These are phyloP conservation scores for Chaunax sp. DNA, from an alignment of 2,797 vertebrate species.

Conservation along the genomic window DNA sequence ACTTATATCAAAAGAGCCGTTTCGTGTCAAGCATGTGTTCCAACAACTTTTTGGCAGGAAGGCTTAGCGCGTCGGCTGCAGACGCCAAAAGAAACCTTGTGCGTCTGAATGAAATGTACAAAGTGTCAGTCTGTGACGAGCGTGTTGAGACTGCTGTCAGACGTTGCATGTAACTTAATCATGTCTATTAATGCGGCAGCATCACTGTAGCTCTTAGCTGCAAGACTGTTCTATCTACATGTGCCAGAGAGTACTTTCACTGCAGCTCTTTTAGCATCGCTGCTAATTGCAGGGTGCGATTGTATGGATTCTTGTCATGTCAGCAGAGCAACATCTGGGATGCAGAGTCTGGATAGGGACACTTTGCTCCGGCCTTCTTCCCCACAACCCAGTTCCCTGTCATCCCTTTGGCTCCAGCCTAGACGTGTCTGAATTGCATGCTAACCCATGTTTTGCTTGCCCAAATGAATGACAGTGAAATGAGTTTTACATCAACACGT, in stretches of 20 bases:
- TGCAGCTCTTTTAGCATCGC: conserved; percentile 20
- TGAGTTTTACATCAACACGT: conserved; percentile 25
- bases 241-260: conserved; percentile 14
- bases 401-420: conserved; percentile 12
- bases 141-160: background rate
- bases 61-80: too few relatives aligned
- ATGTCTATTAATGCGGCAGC: conserved; percentile 6
- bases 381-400: conserved; percentile 1
- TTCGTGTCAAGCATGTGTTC: too few relatives aligned
- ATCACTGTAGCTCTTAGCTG: background rate
- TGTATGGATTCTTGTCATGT: conserved; percentile 52
- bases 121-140: too few relatives aligned
- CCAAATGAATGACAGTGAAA: conserved; percentile 37
- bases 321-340: conserved; percentile 57
- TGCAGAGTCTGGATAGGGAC: conserved; percentile 36
- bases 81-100: too few relatives aligned
- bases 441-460: conserved; percentile 18
- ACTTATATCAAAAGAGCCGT: too few relatives aligned
- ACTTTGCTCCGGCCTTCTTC: conserved; percentile 1
- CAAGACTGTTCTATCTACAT: conserved; percentile 5
- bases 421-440: conserved; percentile 16
- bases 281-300: conserved; percentile 44
- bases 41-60: too few relatives aligned
- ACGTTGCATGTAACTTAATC: conserved; percentile 9
- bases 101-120: too few relatives aligned